phyloP scores from a whole-genome alignment of 2,888 invertebrate species.

The Lithophane semibrunnea region DNA sequence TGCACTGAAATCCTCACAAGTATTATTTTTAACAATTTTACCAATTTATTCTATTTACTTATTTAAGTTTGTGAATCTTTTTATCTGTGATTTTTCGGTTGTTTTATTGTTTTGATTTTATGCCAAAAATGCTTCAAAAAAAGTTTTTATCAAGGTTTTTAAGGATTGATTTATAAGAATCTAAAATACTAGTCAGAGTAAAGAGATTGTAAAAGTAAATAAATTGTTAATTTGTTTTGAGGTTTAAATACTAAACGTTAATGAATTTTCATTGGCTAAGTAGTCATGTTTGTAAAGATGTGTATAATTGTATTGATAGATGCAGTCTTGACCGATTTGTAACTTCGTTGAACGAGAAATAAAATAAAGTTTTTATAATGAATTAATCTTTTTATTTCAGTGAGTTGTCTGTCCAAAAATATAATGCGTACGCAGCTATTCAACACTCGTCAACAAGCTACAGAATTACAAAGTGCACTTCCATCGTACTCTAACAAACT shows the following conservation, averaged over 20 bases:
- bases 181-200: conserved; percentile 55
- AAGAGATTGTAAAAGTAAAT: conserved; percentile 36
- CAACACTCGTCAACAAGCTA: conserved; percentile 83
- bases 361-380: conserved; percentile 77
- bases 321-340: conserved; percentile 60
- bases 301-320: conserved; percentile 50
- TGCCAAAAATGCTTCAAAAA: conserved; percentile 12
- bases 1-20: conserved; percentile 53
- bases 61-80: conserved; percentile 41
- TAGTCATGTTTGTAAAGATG: conserved; percentile 42
- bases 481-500: conserved; percentile 72
- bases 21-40: conserved; percentile 53
- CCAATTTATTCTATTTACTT: conserved; percentile 17
- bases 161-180: conserved; percentile 38
- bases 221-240: conserved; percentile 52
- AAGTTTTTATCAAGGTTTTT: conserved; percentile 16
- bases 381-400: conserved; percentile 83
- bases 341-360: conserved; percentile 68
- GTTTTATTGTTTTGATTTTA: conserved; percentile 42
- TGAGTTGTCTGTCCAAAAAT: conserved; percentile 88
- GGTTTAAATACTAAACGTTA: conserved; percentile 34
- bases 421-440: conserved; percentile 84
- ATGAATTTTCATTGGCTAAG: conserved; percentile 29
- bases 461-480: conserved; percentile 84
- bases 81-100: conserved; percentile 65